Conservation (phyloP, 2,888 invertebrate species). For the Pilophorus perplexus region DNA sequence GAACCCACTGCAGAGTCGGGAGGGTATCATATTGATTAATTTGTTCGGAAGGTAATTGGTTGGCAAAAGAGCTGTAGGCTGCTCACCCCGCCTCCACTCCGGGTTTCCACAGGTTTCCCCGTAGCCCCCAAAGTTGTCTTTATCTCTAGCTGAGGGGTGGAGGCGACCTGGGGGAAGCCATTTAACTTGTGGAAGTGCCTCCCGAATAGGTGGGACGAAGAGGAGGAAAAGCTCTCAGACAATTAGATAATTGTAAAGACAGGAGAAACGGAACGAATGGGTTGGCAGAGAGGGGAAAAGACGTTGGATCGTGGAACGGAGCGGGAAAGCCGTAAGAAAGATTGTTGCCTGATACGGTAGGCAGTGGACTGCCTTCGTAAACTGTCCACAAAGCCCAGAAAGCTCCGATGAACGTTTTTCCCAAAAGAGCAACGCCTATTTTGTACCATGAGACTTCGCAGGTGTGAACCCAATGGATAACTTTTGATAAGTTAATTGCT, state of each 20-base stretch:
- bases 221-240: slow-evolving; percentile 20
- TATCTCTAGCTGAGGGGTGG: slow-evolving; percentile 3
- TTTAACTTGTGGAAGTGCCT: slow-evolving; percentile 16
- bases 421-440: no score
- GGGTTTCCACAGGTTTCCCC: neutral
- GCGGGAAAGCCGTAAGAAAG: slow-evolving; percentile 3
- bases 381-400: no score
- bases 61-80: slow-evolving; percentile 29
- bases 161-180: slow-evolving; percentile 15
- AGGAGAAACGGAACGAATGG: neutral
- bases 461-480: no score
- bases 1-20: neutral
- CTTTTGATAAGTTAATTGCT: no score
- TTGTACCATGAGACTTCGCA: no score
- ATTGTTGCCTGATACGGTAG: slow-evolving; percentile 19
- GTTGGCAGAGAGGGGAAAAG: no score
- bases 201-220: slow-evolving; percentile 15
- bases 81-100: slow-evolving; percentile 3
- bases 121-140: slow-evolving; percentile 23
- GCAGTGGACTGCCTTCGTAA: no score
- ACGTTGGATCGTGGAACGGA: neutral
- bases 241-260: slow-evolving; percentile 38
- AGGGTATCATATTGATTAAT: slow-evolving; percentile 31
- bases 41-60: slow-evolving; percentile 33
- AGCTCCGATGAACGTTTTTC: no score